Conservation (phyloP, 2,797 vertebrate species). For the Malacoctenus gilli region DNA sequence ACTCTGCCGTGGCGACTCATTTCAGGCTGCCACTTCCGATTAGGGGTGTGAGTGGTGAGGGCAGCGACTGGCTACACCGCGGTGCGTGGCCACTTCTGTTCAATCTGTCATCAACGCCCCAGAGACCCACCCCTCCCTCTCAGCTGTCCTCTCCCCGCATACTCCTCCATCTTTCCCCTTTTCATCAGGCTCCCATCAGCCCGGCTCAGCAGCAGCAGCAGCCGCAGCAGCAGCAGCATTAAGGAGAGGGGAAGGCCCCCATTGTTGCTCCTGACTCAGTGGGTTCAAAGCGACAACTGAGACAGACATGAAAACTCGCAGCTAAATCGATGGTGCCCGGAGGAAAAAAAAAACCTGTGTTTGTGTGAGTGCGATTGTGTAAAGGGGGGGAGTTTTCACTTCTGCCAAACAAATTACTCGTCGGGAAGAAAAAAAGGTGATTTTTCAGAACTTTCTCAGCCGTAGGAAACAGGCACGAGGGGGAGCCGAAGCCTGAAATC, state of each 20-base stretch:
- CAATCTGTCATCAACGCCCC: slow-evolving; percentile 97
- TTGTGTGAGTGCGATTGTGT: no score
- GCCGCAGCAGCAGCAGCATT: slow-evolving; percentile 80
- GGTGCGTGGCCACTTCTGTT: slow-evolving; percentile 91
- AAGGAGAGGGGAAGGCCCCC: slow-evolving; percentile 66
- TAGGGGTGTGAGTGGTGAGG: slow-evolving; percentile 92
- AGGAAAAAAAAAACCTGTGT: no score
- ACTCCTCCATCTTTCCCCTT: slow-evolving; percentile 68
- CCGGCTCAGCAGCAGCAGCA: slow-evolving; percentile 78
- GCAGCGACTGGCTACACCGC: slow-evolving; percentile 85
- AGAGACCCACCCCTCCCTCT: slow-evolving; percentile 66
- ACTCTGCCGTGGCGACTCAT: slow-evolving; percentile 94
- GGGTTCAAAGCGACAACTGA: slow-evolving; percentile 1
- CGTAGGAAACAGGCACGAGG: slow-evolving; percentile 34
- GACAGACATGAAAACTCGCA: not conserved
- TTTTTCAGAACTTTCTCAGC: slow-evolving; percentile 41
- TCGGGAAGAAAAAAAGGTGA: slow-evolving; percentile 15
- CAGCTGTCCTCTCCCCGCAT: slow-evolving; percentile 51
- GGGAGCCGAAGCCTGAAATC: slow-evolving; percentile 52
- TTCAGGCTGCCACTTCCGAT: slow-evolving; percentile 97
- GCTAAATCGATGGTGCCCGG: slow-evolving; percentile 17
- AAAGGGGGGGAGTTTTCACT: slow-evolving; percentile 21
- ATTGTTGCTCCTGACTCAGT: slow-evolving; percentile 56
- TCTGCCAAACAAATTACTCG: slow-evolving; percentile 17
- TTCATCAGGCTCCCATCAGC: slow-evolving; percentile 90